Base-by-base conservation (phyloP, 1,140 invertebrate genomes). In the Oryzaephilus surinamensis region DNA sequence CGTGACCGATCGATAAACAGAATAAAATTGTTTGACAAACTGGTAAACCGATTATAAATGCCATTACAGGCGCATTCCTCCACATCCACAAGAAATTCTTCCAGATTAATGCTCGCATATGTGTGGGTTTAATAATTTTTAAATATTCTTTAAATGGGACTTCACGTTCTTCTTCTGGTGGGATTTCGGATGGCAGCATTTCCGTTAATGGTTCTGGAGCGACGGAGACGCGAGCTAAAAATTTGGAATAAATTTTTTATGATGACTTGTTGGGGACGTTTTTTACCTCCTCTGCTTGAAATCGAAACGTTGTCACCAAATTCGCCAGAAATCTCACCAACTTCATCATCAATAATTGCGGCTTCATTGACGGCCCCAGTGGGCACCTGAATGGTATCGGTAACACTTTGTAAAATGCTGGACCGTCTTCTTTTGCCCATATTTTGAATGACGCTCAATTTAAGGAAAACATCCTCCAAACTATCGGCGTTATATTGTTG, bases 1-100 rank as follows among this genome's bases (percentile, higher is more conserved):
- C 86, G 16, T 85, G 74, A 38, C 93, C 93, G 47, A 97, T 93
- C 14, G 91, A 88, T 44, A 94, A 60, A 62, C 92, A 97, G 70
- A 97, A 97, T 3, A 96, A 73, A 29, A 94, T 83, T n/a, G 91
- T 89, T 70, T 97, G 90, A 64, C 90, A 80, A 2, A 91, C 83
- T 18, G 92, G 92, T 49, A 97, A 64, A 6, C 83, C 79, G 54
- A 95, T 90, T 54, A 95, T 89, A 64, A 96, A 96, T 41, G 87
- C 63, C 77, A 93, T 86, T 12, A 92, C 80, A 26, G 77, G 76
- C 29, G 92, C 82, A 61, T 96, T 96, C 45, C 92, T 72, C 77
- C 84, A 88, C 81, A 95, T 90, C 43, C 87, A 74, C 16, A 92
- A 72, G 57, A 94, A 81, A 64, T 96, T 97, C 65, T 97, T 97